Base-by-base conservation (phyloP, 2,113 vertebrate species). In the Panthera leo region DNA sequence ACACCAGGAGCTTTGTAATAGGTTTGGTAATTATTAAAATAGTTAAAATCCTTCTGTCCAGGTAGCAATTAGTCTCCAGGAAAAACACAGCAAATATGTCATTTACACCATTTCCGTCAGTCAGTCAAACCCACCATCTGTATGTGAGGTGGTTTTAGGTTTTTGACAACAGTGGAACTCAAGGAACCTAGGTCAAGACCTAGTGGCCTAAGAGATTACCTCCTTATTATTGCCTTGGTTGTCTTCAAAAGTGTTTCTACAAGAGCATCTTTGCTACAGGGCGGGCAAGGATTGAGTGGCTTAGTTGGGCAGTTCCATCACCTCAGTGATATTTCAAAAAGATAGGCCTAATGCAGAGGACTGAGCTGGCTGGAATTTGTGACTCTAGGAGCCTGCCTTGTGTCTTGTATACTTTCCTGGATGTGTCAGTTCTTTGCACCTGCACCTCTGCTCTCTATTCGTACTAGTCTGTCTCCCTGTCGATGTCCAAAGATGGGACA, bases 221-320 rank as follows among this genome's bases (percentile, higher is more conserved):
- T 91, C 79, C 94, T 95, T 91, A 88, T 95, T 91, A 88, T 78
- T 97, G 55, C 89, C 67, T 68, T 0, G 0, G n/a, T 94, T 94
- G 89, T 97, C 87, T 98, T 98, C 79, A 97, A 94, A 94, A 98
- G 88, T 75, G 96, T 93, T 67, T 79, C 75, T 97, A 78, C 67
- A 89, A 96, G 90, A 51, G 13, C 76, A 96, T 93, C 97, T 96
- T 94, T 94, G 84, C 92, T 76, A 55, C 97, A 97, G 55, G 51
- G 4, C 10, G 63, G 78, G 45, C 31, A 53, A 87, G 45, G 86
- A 67, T 23, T 36, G 79, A 94, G 89, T 39, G 84, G 9, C 45
- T 98, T 98, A 98, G 42, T 23, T 48, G 89, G 79, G 65, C 34
- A 68, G 84, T 76, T 91, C 21, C 27, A 18, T 73, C 61, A 85